Base-by-base conservation (phyloP, 2,797 vertebrate genomes). In the Leptatherina wallacei region DNA sequence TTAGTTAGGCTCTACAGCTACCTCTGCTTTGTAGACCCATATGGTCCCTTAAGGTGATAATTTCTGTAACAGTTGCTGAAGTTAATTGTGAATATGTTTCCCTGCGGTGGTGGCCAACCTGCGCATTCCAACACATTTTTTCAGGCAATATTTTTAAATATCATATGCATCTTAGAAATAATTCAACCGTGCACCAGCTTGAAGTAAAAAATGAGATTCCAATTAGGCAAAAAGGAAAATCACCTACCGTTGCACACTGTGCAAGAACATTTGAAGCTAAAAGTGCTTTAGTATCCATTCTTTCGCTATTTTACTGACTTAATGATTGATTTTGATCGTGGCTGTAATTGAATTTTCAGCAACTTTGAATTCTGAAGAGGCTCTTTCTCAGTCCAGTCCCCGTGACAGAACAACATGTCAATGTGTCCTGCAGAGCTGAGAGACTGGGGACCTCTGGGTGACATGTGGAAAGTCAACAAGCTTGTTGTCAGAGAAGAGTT, bases 1-100 rank as follows among this genome's bases (percentile, higher is more conserved):
- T 58, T 65, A 51, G 61, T 69, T 74, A 63, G 54, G 81, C 72
- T 64, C 51, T 40, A 40, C 70, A 76, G 81, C 79, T 86, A 58
- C 71, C 32, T 73, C 57, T 54, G 60, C 71, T 40, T 16, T 54
- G 66, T 22, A 36, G 67, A 69, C 62, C 78, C 84, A 77, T 55
- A 69, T 75, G 69, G n/a, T 67, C 42, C 81, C 85, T 84, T 59
- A 22, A 81, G 85, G 84, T 81, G 75, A 65, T 69, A 0, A 73
- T 88, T 89, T 84, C 84, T 90, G 88, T 82, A 82, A 78, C 79
- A 84, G 77, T 78, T 78, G 72, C 80, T 66, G 2, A 73, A 85
- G 64, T 86, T 85, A 86, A 87, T 80, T 86, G 86, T 88, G 86
- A 86, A 85, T 86, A 78, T 61, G 75, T 70, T 51, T 72, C 81